Base-by-base conservation (phyloP, 1,140 invertebrate genomes). In the Megalopta genalis region DNA sequence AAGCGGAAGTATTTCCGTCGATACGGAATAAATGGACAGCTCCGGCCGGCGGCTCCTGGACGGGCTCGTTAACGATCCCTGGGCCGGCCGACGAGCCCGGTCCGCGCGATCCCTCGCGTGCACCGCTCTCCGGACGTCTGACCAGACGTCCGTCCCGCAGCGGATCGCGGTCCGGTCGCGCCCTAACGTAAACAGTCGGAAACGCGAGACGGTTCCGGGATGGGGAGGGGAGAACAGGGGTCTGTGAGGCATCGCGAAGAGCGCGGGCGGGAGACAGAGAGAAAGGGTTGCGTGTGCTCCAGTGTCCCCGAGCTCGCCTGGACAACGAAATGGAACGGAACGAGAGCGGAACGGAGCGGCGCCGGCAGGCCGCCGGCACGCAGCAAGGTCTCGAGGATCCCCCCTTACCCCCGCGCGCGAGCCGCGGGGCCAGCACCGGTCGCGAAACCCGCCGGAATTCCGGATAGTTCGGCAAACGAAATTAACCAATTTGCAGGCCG, bases 401-500 rank as follows among this genome's bases (percentile, higher is more conserved):
- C 21, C 25, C 27, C 25, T 7, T 3, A 9, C 10, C 23, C 9
- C 39, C 63, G 32, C 66, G 25, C 46, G 23, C 32, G 32, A n/a
- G n/a, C n/a, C n/a, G n/a, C n/a, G n/a, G n/a, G n/a, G n/a, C 37
- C 14, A 8, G 18, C 1, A 65, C 21, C 37, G 3, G 21, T 8
- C 23, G 10, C 42, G 49, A 64, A 67, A 84, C 72, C 81, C 63
- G 7, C 18, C 18, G 82, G 69, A 84, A 85, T 81, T 77, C 57
- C 74, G 32, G 74, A 57, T 64, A 66, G 71, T 81, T 76, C 37
- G 64, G 54, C 23, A 10, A 73, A 67, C 73, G 66, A 77, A 85
- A 85, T 85, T 81, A 77, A 76, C 80, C 81, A 86, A 86, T 86
- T 85, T 76, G 80, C 76, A 80, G 71, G 72, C 63, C 63, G 84